Percentiles rank a stretch among this genome's conserved stretches.
Evolutionary conservation across 2,113 vertebrate genomes (phyloP).

Genomic region (Cavia porcellus): DNA sequence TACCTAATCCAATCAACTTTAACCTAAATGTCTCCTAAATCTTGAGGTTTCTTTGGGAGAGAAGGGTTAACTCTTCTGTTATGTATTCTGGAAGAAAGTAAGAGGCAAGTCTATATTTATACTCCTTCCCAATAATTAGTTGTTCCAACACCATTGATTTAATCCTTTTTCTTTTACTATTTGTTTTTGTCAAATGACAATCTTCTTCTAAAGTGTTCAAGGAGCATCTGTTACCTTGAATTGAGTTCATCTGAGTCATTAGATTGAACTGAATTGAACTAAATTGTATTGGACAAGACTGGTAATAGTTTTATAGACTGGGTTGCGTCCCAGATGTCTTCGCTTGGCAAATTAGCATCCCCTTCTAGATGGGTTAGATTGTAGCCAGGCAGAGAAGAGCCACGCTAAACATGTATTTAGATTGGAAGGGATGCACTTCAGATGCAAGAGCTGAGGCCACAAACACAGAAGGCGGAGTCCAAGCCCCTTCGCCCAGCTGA

Average conservation of each 20-base stretch:
- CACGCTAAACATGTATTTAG: background rate
- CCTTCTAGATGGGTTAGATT: background rate
- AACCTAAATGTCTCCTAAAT: background rate
- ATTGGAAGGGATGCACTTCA: background rate
- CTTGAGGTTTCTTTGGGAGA: background rate
- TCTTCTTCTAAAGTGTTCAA: background rate
- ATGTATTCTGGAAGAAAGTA: background rate
- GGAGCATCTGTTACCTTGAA: background rate
- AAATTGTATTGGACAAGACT: background rate
- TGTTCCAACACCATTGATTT: background rate
- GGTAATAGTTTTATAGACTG: background rate
- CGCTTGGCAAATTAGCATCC: constrained; percentile 19
- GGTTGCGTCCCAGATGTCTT: constrained; percentile 12
- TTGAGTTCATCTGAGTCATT: background rate
- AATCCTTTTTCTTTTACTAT: background rate
- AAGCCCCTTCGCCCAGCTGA: background rate
- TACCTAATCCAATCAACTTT: background rate
- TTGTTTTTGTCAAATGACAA: constrained; percentile 4
- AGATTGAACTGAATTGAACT: background rate
- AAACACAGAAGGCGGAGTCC: background rate
- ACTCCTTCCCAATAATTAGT: background rate
- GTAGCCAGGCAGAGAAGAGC: constrained; percentile 9
- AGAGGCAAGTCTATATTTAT: background rate
- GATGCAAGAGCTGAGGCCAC: background rate
- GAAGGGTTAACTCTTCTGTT: background rate